Evolutionary conservation across 1,140 invertebrate genomes (phyloP), one percentile per base, ranked within the genome.

Genomic region (Chrysomallon squamiferum): DNA sequence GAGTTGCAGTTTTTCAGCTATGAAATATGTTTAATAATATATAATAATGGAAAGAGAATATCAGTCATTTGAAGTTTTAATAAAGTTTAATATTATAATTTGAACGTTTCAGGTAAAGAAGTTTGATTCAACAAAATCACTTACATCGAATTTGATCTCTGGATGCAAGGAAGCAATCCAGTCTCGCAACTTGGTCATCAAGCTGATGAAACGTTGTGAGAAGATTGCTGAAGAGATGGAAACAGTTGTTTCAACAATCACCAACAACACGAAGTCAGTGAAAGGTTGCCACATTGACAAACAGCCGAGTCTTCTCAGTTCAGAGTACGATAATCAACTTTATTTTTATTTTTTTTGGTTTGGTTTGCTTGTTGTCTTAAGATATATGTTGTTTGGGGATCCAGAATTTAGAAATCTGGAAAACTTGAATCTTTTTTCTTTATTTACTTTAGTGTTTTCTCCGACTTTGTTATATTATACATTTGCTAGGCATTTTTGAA

Each of bases 141-240:
- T 87, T 58, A 78, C 77, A 5, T 76, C 82, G 58, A 80, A 85
- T 47, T 64, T 88, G 18, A 75, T 88, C 22, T 81, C 84, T 68
- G 79, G 82, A 30, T 86, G 84, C 49, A 80, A 83, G 54, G 84
- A 87, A 45, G 73, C 88, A 29, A 76, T 89, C 20, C 76, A 84
- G 47, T 83, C 86, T 35, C 79, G 87, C 49, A 78, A 82, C 50
- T 82, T 83, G 6, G 82, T 89, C 0, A 78, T 74, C 2, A 79
- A 81, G 60, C 71, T 89, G 20, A 88, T 89, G 86, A 74, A 83
- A 54, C 84, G 81, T 57, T 89, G 88, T 78, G 84, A 88, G 63
- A 79, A 80, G 32, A 86, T 88, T 47, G 83, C 82, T 0, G 66
- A 79, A 9, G 74, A 87, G 38, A 85, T 88, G 82, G 84, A 83